Base-by-base conservation (phyloP, 2,888 invertebrate species). In the Cylloceria caligata region DNA sequence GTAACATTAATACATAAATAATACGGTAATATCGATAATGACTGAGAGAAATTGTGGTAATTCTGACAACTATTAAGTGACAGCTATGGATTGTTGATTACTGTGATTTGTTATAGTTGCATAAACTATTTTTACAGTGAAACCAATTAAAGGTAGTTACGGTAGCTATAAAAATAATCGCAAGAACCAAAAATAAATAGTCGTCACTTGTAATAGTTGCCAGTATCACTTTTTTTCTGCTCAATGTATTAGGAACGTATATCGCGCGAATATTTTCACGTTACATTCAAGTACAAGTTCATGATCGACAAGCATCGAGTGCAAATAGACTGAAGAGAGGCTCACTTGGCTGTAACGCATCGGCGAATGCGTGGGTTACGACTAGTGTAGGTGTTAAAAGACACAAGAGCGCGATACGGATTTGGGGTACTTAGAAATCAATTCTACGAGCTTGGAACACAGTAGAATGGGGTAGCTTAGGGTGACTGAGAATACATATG, bases 371-470 rank as follows among this genome's bases (percentile, higher is more conserved):
- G 60, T 47, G 47, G 36, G 49, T 57, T 62, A 16, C n/a, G 52
- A 67, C 73, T 74, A 55, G 84, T 74, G 83, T 89, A 90, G 91
- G 91, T 91, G 91, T 91, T 89, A 90, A 90, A 88, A 89, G 89
- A 90, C 87, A 89, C 88, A 65, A 69, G 74, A 77, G 87, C 79
- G 72, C 84, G 83, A 87, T 86, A 83, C 84, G 85, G 88, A 87
- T 89, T 87, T 85, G 86, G 87, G 90, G 90, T 91, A 91, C 91
- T 92, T 90, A 90, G 89, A 88, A 91, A 91, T 91, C 90, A 91
- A 91, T 92, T 91, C 89, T 91, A 88, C 89, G 88, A 85, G 88
- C 87, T 89, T 86, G 85, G 76, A 60, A 62, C 42, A 55, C 64
- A 9, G 62, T 57, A 71, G 81, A 60, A 76, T 72, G 86, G 85